Evolutionary conservation across 1,140 invertebrate species (phyloP).

Genomic region (Ips typographus): DNA sequence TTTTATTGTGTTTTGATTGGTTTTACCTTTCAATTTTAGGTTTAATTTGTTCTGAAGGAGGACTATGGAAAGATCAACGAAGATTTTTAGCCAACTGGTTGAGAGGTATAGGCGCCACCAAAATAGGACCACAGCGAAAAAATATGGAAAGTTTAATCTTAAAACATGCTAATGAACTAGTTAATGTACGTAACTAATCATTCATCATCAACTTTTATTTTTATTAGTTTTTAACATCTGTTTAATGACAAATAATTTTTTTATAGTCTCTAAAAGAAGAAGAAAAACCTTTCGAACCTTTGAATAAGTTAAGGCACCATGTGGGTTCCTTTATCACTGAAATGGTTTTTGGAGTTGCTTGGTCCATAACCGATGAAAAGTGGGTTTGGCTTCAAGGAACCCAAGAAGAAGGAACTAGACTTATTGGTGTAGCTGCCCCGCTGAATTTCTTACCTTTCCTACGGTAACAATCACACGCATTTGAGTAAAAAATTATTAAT

Average conservation of each 20-base stretch:
- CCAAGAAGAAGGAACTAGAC: constrained; percentile 77
- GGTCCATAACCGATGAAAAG: constrained; percentile 64
- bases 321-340: constrained; percentile 75
- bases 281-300: constrained; percentile 53
- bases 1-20: no score
- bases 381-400: constrained; percentile 74
- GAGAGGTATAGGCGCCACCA: constrained; percentile 74
- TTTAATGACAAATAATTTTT: constrained; percentile 15
- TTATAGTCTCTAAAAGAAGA: constrained; percentile 48
- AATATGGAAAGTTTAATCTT: constrained; percentile 69
- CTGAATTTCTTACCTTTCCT: constrained; percentile 82
- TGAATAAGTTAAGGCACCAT: constrained; percentile 63
- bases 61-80: constrained; percentile 80
- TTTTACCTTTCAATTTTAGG: constrained; percentile 56
- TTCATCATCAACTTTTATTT: constrained; percentile 5
- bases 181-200: constrained; percentile 55
- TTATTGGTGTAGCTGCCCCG: constrained; percentile 75
- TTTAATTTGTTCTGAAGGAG: constrained; percentile 78
- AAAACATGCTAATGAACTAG: constrained; percentile 60
- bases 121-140: constrained; percentile 59
- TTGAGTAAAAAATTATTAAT: not conserved
- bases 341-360: constrained; percentile 74
- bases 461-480: constrained; percentile 55
- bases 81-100: constrained; percentile 71
- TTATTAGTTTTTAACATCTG: not conserved